Evolutionary conservation across 2,888 invertebrate genomes (phyloP).

Genomic region (Drosophila neoperkinsi): DNA sequence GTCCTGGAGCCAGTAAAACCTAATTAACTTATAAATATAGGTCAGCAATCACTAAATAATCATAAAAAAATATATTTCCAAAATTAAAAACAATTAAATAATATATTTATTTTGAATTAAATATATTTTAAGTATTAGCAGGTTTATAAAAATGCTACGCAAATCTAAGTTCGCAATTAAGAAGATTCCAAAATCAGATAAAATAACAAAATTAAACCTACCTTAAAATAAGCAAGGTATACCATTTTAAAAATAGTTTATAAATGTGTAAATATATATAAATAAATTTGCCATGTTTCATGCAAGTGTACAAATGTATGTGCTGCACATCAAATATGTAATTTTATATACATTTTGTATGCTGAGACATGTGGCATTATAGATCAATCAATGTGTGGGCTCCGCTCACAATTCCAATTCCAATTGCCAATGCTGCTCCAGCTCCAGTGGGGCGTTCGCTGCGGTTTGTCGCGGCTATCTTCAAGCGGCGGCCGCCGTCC

Average conservation of each 20-base stretch:
- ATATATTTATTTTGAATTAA: background rate
- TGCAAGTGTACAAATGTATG: background rate
- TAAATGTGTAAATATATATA: background rate
- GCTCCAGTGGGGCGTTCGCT: constrained; percentile 43
- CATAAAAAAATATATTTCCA: background rate
- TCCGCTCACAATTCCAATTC: constrained; percentile 12
- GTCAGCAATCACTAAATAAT: background rate
- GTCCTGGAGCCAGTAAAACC: background rate
- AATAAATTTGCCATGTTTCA: background rate
- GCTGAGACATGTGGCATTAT: constrained; percentile 1
- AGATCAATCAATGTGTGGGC: constrained; percentile 13
- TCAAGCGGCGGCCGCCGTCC: constrained; percentile 68
- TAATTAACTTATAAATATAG: background rate
- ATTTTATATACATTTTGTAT: background rate
- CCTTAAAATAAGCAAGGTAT: background rate
- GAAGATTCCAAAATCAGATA: background rate
- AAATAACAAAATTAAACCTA: background rate
- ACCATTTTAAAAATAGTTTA: background rate
- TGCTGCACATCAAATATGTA: background rate
- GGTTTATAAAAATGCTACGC: background rate
- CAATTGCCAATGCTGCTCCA: constrained; percentile 36
- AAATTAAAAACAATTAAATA: background rate
- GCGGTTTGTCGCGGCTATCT: constrained; percentile 73
- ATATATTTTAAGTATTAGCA: background rate
- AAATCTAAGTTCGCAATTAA: background rate